phyloP scores from a whole-genome alignment of 2,797 vertebrate species.

The Halcyon smyrnensis region DNA sequence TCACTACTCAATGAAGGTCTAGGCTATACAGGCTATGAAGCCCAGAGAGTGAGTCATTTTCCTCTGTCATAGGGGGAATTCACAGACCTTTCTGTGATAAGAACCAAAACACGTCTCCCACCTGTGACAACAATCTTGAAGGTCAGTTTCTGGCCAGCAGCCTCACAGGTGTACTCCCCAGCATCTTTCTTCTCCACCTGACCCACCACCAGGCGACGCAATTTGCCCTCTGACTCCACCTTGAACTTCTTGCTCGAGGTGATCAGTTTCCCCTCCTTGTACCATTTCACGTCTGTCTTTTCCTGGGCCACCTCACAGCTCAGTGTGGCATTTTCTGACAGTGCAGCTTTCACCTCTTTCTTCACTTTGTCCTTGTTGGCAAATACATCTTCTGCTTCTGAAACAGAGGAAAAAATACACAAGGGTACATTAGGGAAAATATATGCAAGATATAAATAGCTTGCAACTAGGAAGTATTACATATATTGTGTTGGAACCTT shows the following conservation, averaged over 20 bases:
- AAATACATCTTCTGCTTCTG: background rate
- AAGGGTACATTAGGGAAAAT: background rate
- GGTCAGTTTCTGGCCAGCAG: no score
- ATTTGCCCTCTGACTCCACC: no score
- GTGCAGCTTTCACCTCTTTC: constrained; percentile 1
- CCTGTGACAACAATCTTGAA: constrained; percentile 9
- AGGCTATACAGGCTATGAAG: background rate
- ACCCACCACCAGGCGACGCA: background rate
- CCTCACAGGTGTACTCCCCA: background rate
- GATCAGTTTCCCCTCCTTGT: background rate
- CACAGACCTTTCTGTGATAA: background rate
- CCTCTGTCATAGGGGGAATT: background rate
- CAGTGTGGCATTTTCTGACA: background rate
- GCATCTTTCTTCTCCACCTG: constrained; percentile 78
- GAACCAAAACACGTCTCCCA: background rate
- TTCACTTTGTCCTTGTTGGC: constrained; percentile 15
- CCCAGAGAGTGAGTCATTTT: background rate
- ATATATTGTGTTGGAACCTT: accelerated
- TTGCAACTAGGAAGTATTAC: background rate
- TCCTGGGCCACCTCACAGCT: background rate
- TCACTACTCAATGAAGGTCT: accelerated
- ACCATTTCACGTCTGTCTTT: background rate
- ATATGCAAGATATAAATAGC: accelerated
- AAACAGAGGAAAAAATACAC: background rate
- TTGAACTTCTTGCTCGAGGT: background rate